These are phyloP conservation scores for Drosophila santomea DNA, from an alignment of 1,140 invertebrate genomes.

Conservation along the genomic window DNA sequence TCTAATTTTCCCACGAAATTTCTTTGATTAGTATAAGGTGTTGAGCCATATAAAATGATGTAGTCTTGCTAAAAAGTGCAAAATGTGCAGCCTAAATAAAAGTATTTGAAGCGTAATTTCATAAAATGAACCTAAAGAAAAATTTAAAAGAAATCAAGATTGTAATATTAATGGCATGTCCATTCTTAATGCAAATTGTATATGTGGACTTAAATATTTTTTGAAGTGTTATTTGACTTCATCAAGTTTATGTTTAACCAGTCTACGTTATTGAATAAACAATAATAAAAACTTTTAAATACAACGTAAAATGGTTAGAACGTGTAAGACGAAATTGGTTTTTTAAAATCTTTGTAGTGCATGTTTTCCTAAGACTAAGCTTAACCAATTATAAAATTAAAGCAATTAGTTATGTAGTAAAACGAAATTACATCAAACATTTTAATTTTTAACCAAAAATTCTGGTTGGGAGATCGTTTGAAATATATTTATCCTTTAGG, in stretches of 20 bases:
- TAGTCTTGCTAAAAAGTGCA: slow-evolving; percentile 42
- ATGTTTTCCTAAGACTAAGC: slow-evolving; percentile 71
- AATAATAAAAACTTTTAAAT: slow-evolving; percentile 20
- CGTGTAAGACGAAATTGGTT: slow-evolving; percentile 33
- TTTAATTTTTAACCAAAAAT: slow-evolving; percentile 18
- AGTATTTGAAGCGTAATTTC: slow-evolving; percentile 56
- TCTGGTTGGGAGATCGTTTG: slow-evolving; percentile 44
- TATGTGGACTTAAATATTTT: slow-evolving; percentile 4
- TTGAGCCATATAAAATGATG: slow-evolving; percentile 53
- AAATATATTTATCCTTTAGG: not conserved
- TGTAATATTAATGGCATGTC: not conserved
- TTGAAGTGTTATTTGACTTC: slow-evolving; percentile 15
- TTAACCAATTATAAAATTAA: slow-evolving; percentile 31
- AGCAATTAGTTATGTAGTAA: slow-evolving; percentile 70
- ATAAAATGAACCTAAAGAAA: slow-evolving; percentile 55
- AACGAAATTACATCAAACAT: slow-evolving; percentile 51
- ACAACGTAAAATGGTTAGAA: slow-evolving; percentile 44
- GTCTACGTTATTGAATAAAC: slow-evolving; percentile 20
- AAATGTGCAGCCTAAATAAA: slow-evolving; percentile 58
- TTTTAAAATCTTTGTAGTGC: slow-evolving; percentile 65
- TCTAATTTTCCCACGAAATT: slow-evolving; percentile 58
- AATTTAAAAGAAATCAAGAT: too few relatives aligned
- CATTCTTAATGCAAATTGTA: slow-evolving; percentile 9
- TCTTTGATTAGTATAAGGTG: slow-evolving; percentile 29
- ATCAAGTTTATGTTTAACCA: slow-evolving; percentile 6